Conservation (phyloP, 2,797 vertebrate genomes). For the Eulemur albifrons region DNA sequence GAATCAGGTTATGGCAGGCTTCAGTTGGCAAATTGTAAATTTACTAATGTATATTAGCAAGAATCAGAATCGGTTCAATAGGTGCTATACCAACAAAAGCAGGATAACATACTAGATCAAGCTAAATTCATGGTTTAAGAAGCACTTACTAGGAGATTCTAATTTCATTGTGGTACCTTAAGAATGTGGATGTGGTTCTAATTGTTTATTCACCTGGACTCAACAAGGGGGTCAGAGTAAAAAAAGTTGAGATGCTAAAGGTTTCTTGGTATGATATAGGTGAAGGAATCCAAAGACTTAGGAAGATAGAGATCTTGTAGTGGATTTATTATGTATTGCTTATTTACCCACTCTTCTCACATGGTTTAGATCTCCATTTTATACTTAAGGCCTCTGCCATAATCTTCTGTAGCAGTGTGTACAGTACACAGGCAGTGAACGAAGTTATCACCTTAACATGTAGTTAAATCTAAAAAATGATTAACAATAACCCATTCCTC, state of each 20-base stretch:
- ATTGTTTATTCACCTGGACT: not conserved
- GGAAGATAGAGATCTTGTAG: not conserved
- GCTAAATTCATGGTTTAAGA: conserved; percentile 14
- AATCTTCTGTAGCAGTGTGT: not conserved
- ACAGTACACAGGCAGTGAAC: not conserved
- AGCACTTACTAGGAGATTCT: not conserved
- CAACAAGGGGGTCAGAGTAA: not conserved
- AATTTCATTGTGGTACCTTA: conserved; percentile 17
- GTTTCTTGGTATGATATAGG: not conserved
- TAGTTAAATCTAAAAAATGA: not conserved
- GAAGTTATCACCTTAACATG: not conserved
- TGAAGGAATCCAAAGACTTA: conserved; percentile 7
- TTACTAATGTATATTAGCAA: not conserved
- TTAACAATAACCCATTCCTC: not conserved
- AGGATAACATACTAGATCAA: not conserved
- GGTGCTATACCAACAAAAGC: not conserved
- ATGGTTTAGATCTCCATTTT: not conserved
- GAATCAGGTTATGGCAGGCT: not conserved
- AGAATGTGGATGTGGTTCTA: not conserved
- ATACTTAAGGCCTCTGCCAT: not conserved
- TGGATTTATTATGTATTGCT: not conserved
- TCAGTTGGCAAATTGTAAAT: not conserved
- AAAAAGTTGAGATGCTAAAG: not conserved
- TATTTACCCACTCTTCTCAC: not conserved
- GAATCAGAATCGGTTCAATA: not conserved